Evolutionary conservation across 2,888 invertebrate species (phyloP).

Genomic region (Dermolepida albohirtum): DNA sequence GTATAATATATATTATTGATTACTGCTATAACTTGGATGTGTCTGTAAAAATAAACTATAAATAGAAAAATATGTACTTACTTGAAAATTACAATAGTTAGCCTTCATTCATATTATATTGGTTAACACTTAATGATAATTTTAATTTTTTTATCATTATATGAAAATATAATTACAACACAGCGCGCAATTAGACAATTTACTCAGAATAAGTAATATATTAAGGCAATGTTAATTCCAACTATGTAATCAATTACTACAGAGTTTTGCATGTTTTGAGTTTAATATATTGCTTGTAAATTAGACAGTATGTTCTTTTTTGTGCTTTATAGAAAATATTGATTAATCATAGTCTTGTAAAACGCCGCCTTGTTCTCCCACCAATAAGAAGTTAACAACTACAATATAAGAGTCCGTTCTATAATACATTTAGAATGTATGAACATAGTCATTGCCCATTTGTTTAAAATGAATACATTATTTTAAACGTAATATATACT

Average conservation of each 20-base stretch:
- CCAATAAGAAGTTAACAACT: slow-evolving; percentile 3
- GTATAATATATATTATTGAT: too few relatives aligned
- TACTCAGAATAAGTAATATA: not conserved
- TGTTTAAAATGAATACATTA: too few relatives aligned
- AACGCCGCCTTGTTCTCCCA: slow-evolving; percentile 18
- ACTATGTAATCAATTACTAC: not conserved
- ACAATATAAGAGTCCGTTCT: not conserved
- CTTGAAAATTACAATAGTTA: slow-evolving; percentile 87
- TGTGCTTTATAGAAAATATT: slow-evolving; percentile 13
- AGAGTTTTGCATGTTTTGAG: not conserved
- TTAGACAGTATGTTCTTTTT: slow-evolving; percentile 9
- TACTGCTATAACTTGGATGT: too few relatives aligned
- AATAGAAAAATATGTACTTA: slow-evolving; percentile 66
- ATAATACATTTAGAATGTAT: too few relatives aligned
- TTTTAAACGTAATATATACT: too few relatives aligned
- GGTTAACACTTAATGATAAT: slow-evolving; percentile 25
- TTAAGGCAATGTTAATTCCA: not conserved
- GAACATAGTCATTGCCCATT: too few relatives aligned
- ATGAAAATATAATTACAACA: slow-evolving; percentile 6
- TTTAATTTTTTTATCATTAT: slow-evolving; percentile 31
- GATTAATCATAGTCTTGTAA: slow-evolving; percentile 11
- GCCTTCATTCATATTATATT: slow-evolving; percentile 88
- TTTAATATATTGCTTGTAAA: slow-evolving; percentile 12
- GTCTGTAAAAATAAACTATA: too few relatives aligned
- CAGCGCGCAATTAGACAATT: not conserved